Evolutionary conservation across 2,113 vertebrate genomes (phyloP).

Genomic region (Echinops telfairi): DNA sequence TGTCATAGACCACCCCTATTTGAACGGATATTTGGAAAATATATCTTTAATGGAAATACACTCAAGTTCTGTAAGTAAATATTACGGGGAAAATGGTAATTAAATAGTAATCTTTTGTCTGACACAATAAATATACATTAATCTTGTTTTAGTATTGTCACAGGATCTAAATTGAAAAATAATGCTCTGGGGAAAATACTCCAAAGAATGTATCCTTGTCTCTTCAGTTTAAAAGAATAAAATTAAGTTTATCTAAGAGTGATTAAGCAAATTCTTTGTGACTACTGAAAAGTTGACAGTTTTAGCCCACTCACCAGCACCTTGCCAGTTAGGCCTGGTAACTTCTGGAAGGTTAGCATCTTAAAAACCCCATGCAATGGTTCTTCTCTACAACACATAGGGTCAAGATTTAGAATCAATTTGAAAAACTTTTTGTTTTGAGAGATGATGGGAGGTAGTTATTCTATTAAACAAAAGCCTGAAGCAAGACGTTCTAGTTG

Average conservation of each 20-base stretch:
- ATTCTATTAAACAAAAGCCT: neutral
- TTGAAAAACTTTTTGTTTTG: neutral
- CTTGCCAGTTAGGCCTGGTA: neutral
- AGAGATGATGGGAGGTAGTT: neutral
- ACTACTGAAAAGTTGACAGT: neutral
- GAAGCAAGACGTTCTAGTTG: neutral
- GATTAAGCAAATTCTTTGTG: neutral
- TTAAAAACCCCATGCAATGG: neutral
- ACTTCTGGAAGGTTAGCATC: too few species aligned
- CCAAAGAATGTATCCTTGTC: neutral
- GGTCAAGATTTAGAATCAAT: neutral
- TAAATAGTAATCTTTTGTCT: neutral
- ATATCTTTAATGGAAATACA: neutral
- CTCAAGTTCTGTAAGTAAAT: neutral
- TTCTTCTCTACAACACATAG: neutral
- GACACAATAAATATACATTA: neutral
- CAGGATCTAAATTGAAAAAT: neutral
- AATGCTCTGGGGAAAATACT: neutral
- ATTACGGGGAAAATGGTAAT: neutral
- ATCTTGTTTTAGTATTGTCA: neutral
- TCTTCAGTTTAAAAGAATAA: slow-evolving; percentile 24
- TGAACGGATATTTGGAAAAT: neutral
- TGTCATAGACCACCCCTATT: neutral
- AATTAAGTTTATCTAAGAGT: neutral
- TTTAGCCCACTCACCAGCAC: neutral